Evolutionary conservation across 1,140 invertebrate genomes (phyloP).

Genomic region (Melipona quadrifasciata): DNA sequence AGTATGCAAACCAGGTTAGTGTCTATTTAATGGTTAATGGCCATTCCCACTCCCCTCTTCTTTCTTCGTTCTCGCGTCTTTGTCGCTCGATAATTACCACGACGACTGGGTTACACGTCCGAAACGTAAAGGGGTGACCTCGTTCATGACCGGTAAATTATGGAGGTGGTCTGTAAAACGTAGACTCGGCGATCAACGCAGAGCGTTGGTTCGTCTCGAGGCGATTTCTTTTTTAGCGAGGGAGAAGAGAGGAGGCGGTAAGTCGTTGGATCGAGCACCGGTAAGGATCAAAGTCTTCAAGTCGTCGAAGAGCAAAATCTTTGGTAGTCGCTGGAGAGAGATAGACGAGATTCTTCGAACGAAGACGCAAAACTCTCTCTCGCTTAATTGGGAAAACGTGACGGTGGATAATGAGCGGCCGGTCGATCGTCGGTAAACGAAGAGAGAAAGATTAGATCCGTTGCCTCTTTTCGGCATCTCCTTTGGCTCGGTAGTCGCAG

Average conservation of each 20-base stretch:
- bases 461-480: background rate
- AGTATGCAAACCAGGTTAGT: conserved; percentile 9
- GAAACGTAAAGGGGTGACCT: conserved; percentile 25
- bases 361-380: conserved; percentile 50
- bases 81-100: conserved; percentile 26
- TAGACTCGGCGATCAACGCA: background rate
- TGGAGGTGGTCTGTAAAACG: background rate
- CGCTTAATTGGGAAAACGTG: conserved; percentile 70
- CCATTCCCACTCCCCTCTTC: conserved; percentile 37
- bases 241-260: background rate
- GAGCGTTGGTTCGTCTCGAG: background rate
- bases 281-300: conserved; percentile 48
- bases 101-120: conserved; percentile 32
- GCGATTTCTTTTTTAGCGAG: background rate
- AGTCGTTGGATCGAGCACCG: conserved; percentile 9
- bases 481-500: conserved; percentile 24
- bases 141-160: no score
- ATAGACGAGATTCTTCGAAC: conserved; percentile 52
- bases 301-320: conserved; percentile 18
- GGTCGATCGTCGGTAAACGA: conserved; percentile 48
- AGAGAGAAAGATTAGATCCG: conserved; percentile 33
- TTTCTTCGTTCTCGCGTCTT: conserved; percentile 4
- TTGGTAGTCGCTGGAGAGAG: conserved; percentile 25
- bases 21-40: conserved; percentile 46
- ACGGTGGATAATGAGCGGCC: conserved; percentile 66